phyloP scores from a whole-genome alignment of 2,888 invertebrate genomes.

The Cinara cedri region DNA sequence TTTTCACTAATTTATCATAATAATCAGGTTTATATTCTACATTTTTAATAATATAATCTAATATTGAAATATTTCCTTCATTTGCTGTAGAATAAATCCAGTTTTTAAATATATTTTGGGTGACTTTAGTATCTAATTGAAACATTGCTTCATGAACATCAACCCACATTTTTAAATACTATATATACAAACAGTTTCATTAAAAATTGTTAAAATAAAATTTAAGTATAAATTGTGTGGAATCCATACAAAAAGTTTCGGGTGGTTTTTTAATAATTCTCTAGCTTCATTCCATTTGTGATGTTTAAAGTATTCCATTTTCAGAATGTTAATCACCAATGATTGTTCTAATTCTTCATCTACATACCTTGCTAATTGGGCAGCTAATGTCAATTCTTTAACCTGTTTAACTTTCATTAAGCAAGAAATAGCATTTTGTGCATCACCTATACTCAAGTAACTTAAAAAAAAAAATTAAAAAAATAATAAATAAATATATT shows the following conservation, averaged over 20 bases:
- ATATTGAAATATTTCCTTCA: constrained; percentile 1
- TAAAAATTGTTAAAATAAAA: background rate
- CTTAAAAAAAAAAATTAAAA: constrained; percentile 38
- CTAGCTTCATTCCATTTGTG: constrained; percentile 52
- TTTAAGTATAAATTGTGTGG: background rate
- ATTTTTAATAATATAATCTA: constrained; percentile 33
- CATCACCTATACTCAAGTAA: constrained; percentile 38
- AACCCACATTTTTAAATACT: constrained; percentile 50
- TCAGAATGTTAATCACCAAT: constrained; percentile 43
- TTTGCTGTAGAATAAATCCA: constrained; percentile 17
- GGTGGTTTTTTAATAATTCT: constrained; percentile 48
- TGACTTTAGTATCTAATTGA: constrained; percentile 28
- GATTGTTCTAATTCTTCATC: constrained; percentile 44
- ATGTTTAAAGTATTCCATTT: constrained; percentile 46
- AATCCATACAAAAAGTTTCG: constrained; percentile 40
- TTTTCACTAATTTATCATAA: constrained; percentile 26
- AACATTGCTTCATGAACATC: constrained; percentile 41
- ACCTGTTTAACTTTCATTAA: constrained; percentile 42
- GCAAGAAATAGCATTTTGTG: constrained; percentile 34
- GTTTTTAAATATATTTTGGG: constrained; percentile 7
- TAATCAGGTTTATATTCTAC: constrained; percentile 43
- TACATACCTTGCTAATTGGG: constrained; percentile 34
- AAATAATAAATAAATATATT: background rate
- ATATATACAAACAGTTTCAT: constrained; percentile 5
- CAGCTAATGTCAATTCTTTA: constrained; percentile 44